A percentile compares a stretch with the other conserved stretches of the same genome.
Conservation (phyloP, 1,140 invertebrate species). For the Papilio aristodemus region DNA sequence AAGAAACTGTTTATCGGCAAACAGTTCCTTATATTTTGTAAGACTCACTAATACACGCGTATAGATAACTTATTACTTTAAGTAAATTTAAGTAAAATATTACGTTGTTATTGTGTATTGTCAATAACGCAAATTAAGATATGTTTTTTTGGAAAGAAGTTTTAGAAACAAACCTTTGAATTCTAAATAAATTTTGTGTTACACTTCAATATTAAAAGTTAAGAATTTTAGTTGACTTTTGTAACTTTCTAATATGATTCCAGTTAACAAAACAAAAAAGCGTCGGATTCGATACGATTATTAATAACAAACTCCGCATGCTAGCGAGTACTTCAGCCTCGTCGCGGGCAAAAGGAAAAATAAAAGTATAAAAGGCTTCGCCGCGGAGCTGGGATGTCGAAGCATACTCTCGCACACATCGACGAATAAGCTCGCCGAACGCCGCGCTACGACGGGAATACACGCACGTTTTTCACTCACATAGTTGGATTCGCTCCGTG, state of each 20-base stretch:
- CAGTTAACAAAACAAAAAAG: too few relatives aligned
- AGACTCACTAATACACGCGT: background rate
- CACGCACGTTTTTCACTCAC: slow-evolving; percentile 62
- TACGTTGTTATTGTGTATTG: too few relatives aligned
- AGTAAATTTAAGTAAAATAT: too few relatives aligned
- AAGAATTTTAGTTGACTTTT: background rate
- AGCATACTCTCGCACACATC: slow-evolving; percentile 65
- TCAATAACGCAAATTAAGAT: background rate
- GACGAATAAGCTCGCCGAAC: slow-evolving; percentile 56
- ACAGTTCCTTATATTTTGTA: too few relatives aligned
- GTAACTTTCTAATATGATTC: slow-evolving; percentile 28
- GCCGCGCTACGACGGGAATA: slow-evolving; percentile 56
- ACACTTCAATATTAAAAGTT: background rate
- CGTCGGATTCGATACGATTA: slow-evolving; percentile 41
- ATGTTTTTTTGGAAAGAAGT: background rate
- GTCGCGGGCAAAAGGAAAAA: slow-evolving; percentile 66
- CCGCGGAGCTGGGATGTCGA: slow-evolving; percentile 57
- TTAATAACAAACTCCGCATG: slow-evolving; percentile 37
- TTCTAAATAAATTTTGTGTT: background rate
- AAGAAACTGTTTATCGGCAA: too few relatives aligned
- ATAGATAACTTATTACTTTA: background rate
- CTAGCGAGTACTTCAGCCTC: slow-evolving; percentile 47
- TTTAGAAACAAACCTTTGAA: background rate
- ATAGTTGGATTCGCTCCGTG: slow-evolving; percentile 50
- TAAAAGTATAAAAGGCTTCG: slow-evolving; percentile 76